A percentile compares a stretch with the other conserved stretches of the same genome.
Conservation (phyloP, 2,113 vertebrate species). For the Cyphotilapia sp. region DNA sequence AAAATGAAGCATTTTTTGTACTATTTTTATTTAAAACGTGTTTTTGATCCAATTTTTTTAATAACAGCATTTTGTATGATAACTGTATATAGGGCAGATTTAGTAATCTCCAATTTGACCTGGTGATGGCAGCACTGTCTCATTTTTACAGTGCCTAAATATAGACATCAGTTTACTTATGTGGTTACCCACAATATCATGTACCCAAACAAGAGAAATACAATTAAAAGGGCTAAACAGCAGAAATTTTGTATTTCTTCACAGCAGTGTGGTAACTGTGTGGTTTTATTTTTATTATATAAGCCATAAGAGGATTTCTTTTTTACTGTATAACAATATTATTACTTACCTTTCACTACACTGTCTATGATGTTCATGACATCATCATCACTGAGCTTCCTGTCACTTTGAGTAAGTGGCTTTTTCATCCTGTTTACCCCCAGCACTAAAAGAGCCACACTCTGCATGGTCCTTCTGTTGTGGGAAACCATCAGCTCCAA, state of each 20-base stretch:
- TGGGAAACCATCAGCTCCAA: constrained; percentile 17
- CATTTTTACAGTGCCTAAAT: not conserved
- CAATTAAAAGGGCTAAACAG: not conserved
- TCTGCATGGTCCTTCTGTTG: not conserved
- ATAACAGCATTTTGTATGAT: not conserved
- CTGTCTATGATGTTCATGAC: constrained; percentile 1
- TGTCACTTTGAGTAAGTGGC: rapidly evolving
- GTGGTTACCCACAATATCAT: not conserved
- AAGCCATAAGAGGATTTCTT: not conserved
- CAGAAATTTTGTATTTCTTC: not conserved
- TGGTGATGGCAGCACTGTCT: not conserved
- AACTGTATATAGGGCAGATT: too few relatives aligned
- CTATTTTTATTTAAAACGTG: not conserved
- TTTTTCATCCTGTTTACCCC: constrained; percentile 5
- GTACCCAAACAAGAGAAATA: not conserved
- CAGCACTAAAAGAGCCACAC: constrained; percentile 21
- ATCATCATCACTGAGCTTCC: not conserved
- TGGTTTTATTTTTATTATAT: not conserved
- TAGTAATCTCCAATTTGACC: not conserved
- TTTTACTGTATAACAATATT: not conserved
- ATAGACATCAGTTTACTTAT: not conserved
- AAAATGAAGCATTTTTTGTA: not conserved
- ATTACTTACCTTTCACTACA: constrained; percentile 38
- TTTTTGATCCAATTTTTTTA: not conserved
- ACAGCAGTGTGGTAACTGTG: not conserved